Evolutionary conservation across 2,797 vertebrate species (phyloP), one percentile per base, ranked within the genome.

Genomic region (Neosilurus hyrtlii): DNA sequence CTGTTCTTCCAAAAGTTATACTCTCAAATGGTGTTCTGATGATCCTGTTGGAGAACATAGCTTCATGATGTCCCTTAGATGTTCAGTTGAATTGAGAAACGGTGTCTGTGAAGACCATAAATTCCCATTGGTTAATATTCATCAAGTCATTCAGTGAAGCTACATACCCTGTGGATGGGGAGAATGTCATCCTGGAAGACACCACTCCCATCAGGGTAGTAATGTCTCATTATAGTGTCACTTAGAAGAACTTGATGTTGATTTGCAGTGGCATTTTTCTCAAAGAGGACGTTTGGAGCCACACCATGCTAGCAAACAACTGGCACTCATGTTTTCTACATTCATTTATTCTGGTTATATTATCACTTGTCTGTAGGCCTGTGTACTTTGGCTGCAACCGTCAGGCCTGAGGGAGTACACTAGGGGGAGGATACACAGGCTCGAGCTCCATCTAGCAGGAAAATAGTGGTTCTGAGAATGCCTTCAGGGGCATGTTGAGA

Each of bases 401-500:
- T 70, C 57, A 56, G 76, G 43, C 16, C 56, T 74, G 35, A 51
- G 66, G 57, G 57, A 67, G 83, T 84, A 67, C 70, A 67, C 30
- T 22, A 63, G 77, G 68, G 72, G 83, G 73, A 71, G 80, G 43
- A 79, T 77, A 67, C 65, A 71, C 80, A 71, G 71, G 67, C 75
- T 82, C 35, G 51, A 74, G 68, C 75, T 61, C 59, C 80, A 85
- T 84, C 83, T 57, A 54, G 56, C 79, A 85, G 84, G 14, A 75
- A 59, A 63, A 52, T 16, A 26, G 14, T 37, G 63, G 62, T 59
- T 63, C 26, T 79, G 59, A 72, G 82, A 79, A 83, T 72, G 66
- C 54, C 67, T 81, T 66, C 57, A 79, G 35, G 83, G 84, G 65
- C 87, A 86, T 83, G 86, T 86, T 76, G 51, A 70, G 84, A 43